Conservation (phyloP, 2,888 invertebrate species). For the Deilephila elpenor region DNA sequence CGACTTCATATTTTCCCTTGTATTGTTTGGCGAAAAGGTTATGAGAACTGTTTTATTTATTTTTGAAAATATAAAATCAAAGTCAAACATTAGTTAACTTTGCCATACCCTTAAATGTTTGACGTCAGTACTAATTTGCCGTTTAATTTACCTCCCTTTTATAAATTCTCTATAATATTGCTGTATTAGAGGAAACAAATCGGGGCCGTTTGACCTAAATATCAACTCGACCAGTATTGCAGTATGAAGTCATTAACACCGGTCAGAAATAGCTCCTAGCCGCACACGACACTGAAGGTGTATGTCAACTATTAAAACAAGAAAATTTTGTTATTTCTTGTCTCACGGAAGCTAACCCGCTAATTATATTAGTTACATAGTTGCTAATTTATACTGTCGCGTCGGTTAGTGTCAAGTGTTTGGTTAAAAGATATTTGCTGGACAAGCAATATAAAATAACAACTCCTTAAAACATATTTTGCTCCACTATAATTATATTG, state of each 20-base stretch:
- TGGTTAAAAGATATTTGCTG: background rate
- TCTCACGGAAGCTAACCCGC: conserved; percentile 27
- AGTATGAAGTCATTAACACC: conserved; percentile 71
- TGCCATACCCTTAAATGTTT: too few species aligned
- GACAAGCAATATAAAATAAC: background rate
- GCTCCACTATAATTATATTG: too few species aligned
- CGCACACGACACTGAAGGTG: conserved; percentile 34
- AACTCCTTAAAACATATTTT: too few species aligned
- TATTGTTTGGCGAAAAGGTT: background rate
- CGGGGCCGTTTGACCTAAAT: conserved; percentile 72
- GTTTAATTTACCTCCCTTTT: background rate
- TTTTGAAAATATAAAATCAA: background rate
- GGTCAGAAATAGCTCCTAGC: conserved; percentile 61
- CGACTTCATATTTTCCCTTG: conserved; percentile 1
- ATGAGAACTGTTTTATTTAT: background rate
- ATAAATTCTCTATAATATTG: background rate
- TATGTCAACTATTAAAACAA: conserved; percentile 35
- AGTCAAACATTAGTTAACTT: background rate
- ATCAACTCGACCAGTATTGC: conserved; percentile 57
- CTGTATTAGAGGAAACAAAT: conserved; percentile 32
- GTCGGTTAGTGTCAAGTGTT: background rate
- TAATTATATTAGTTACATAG: conserved; percentile 17
- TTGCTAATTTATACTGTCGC: background rate
- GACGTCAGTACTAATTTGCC: too few species aligned
- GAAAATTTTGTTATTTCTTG: conserved; percentile 28